These are phyloP conservation scores for Pediacus dermestoides DNA, from an alignment of 2,888 invertebrate species.

Conservation along the genomic window DNA sequence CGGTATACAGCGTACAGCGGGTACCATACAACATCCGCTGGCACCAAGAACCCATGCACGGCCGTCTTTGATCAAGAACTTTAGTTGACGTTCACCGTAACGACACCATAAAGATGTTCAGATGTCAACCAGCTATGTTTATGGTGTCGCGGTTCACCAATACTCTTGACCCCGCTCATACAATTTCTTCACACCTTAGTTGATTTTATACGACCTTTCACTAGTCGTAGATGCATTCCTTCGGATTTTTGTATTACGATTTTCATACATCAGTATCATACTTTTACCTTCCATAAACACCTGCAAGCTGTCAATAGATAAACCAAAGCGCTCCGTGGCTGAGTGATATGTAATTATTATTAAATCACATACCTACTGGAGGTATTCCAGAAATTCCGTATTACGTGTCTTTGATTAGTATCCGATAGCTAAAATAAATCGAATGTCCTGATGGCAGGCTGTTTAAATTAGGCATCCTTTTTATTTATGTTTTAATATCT, in stretches of 20 bases:
- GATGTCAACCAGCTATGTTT: conserved; percentile 42
- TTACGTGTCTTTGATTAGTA: too few relatives aligned
- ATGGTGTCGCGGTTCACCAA: conserved; percentile 43
- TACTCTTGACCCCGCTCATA: conserved; percentile 29
- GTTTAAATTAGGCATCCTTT: too few relatives aligned
- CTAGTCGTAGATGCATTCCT: too few relatives aligned
- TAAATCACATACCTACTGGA: too few relatives aligned
- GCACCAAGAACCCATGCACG: conserved; percentile 29
- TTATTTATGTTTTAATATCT: conserved; percentile 16
- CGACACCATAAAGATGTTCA: conserved; percentile 46
- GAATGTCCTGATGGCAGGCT: too few relatives aligned
- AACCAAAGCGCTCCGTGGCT: too few relatives aligned
- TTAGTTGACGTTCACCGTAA: conserved; percentile 39
- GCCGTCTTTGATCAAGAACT: conserved; percentile 39
- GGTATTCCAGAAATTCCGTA: too few relatives aligned
- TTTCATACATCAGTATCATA: too few relatives aligned
- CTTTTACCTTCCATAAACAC: too few relatives aligned
- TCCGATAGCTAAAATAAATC: too few relatives aligned
- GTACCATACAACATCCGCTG: conserved; percentile 20
- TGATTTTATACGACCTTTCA: conserved; percentile 5
- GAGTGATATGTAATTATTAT: too few relatives aligned
- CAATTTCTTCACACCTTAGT: conserved; percentile 1
- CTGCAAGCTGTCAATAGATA: too few relatives aligned
- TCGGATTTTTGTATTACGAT: neutral
- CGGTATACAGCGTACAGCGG: conserved; percentile 7